These are phyloP conservation scores for Arrhamphus sclerolepis DNA, from an alignment of 2,797 vertebrate species.

Conservation along the genomic window DNA sequence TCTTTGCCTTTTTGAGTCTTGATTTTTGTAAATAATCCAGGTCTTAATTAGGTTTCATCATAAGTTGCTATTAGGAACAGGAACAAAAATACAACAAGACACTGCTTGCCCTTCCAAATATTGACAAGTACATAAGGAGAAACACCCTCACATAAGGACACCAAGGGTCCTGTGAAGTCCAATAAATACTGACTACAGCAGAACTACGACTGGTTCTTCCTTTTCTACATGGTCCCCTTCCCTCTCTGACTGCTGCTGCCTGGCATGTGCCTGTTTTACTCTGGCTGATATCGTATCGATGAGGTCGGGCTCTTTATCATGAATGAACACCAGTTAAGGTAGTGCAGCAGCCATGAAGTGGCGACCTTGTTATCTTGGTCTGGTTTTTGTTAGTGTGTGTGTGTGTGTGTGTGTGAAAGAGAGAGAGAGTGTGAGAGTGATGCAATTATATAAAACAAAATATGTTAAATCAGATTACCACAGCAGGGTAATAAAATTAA, in stretches of 20 bases:
- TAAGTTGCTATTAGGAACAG: too few species aligned
- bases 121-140: too few species aligned
- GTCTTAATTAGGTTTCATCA: too few species aligned
- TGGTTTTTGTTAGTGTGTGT: slow-evolving; percentile 34
- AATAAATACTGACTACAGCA: not conserved
- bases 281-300: slow-evolving; percentile 57
- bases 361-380: slow-evolving; percentile 62
- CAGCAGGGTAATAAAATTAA: slow-evolving; percentile 1
- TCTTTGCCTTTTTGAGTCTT: too few species aligned
- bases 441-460: not conserved
- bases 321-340: slow-evolving; percentile 45
- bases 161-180: too few species aligned
- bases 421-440: not conserved
- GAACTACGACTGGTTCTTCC: not conserved
- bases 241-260: slow-evolving; percentile 17
- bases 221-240: not conserved
- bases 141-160: too few species aligned
- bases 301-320: slow-evolving; percentile 43
- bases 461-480: not conserved
- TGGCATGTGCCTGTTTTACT: slow-evolving; percentile 52
- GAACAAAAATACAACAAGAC: too few species aligned
- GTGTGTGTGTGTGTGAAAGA: not conserved
- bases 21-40: too few species aligned
- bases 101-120: too few species aligned
- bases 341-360: slow-evolving; percentile 40